Evolutionary conservation across 2,113 vertebrate genomes (phyloP).

Genomic region (Menidia beryllina): DNA sequence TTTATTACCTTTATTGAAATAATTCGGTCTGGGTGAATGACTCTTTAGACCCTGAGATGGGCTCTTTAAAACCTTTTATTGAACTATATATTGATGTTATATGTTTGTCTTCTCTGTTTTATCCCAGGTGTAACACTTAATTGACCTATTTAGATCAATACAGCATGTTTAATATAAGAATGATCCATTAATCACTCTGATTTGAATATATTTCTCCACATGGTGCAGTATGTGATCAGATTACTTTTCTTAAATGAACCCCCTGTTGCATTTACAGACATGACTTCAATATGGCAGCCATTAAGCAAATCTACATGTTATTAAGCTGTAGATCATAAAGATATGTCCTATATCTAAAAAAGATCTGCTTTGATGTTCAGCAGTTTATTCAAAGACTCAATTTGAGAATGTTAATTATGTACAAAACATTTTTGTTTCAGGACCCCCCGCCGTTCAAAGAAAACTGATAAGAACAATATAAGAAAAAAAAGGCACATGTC

Average conservation of each 20-base stretch:
- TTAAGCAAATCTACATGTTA: conserved; percentile 22
- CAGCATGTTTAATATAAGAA: too few species aligned
- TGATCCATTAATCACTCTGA: too few species aligned
- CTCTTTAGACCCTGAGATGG: too few species aligned
- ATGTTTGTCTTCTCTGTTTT: too few species aligned
- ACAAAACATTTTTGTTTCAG: too few species aligned
- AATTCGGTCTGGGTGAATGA: too few species aligned
- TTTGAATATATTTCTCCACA: not conserved
- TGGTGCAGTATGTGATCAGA: not conserved
- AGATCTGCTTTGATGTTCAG: conserved; percentile 68
- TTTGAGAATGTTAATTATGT: conserved; percentile 70
- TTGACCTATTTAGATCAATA: too few species aligned
- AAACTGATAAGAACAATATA: conserved; percentile 1
- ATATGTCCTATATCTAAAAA: conserved; percentile 70
- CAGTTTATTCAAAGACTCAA: conserved; percentile 62
- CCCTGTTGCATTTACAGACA: conserved; percentile 13
- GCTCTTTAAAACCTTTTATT: too few species aligned
- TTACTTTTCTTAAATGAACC: conserved; percentile 7
- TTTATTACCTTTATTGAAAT: too few species aligned
- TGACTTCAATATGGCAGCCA: not conserved
- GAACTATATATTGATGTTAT: too few species aligned
- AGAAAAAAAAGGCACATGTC: not conserved
- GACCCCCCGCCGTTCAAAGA: conserved; percentile 13
- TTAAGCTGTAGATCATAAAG: conserved; percentile 24
- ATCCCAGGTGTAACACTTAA: too few species aligned